Evolutionary conservation across 2,888 invertebrate species (phyloP), one percentile per base, ranked within the genome.

Genomic region (Pandemis heparana): DNA sequence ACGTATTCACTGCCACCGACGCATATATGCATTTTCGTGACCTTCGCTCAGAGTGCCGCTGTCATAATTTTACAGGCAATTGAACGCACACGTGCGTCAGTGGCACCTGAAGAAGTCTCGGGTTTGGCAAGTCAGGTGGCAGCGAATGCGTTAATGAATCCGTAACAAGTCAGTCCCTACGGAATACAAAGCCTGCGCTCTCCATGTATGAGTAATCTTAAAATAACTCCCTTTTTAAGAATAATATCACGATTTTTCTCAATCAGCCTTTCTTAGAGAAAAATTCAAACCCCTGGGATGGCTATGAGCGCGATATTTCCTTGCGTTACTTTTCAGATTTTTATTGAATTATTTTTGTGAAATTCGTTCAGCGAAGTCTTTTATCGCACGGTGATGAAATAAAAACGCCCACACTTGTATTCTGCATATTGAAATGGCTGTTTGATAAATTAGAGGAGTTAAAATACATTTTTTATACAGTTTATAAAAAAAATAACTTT

Each of bases 221-320:
- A 39, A 65, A 48, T 64, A 59, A 18, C 14, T 71, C 46, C 14
- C 3, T 16, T 59, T 71, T 18, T 18, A 46, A 56, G 14, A 63
- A 59, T 10, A 48, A 56, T 46, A 46, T 65, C 64, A 46, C 18
- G 9, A 18, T 71, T 65, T 71, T 65, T 39, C 48, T 48, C 46
- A 65, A 65, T 71, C 46, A 65, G 59, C 59, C 23, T 16, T 62
- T 62, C 61, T 62, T 39, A 46, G 12, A 59, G 14, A 43, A 10
- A 60, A 48, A 59, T 59, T n/a, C 46, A 7, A 38, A 39, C 71
- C 23, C 62, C 23, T 53, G 69, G n/a, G 48, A 51, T 23, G 16
- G 43, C 12, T 12, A 8, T 8, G 18, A 61, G n/a, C 9, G 23
- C 10, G 61, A 16, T 23, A 12, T 46, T 59, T 46, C 39, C 41